Percentiles rank a stretch among this genome's conserved stretches.
Evolutionary conservation across 2,113 vertebrate species (phyloP).

Genomic region (Hucho hucho): DNA sequence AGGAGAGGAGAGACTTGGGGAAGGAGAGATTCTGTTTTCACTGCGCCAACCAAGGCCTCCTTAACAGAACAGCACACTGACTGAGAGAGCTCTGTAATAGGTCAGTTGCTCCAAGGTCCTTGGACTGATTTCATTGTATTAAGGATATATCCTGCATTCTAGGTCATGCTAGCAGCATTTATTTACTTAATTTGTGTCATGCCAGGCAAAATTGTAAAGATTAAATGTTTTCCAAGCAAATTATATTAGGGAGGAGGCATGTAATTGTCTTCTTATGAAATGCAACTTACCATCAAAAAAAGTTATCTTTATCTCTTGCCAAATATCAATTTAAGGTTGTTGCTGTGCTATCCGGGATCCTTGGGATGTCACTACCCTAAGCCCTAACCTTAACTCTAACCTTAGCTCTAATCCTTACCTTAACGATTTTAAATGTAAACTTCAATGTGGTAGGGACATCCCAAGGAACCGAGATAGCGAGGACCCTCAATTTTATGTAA

Average conservation of each 20-base stretch:
- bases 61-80: too few relatives aligned
- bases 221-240: not conserved
- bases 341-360: not conserved
- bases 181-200: not conserved
- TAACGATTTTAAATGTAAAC: not conserved
- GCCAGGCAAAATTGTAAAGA: not conserved
- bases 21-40: constrained; percentile 72
- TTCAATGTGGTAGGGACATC: not conserved
- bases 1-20: constrained; percentile 59
- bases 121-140: constrained; percentile 30
- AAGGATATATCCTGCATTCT: constrained; percentile 16
- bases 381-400: too few relatives aligned
- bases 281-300: not conserved
- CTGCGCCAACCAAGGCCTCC: constrained; percentile 19
- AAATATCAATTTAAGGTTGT: not conserved
- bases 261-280: not conserved
- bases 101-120: constrained; percentile 31
- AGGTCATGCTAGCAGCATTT: not conserved
- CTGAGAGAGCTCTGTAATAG: constrained; percentile 23
- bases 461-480: too few relatives aligned
- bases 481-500: not conserved
- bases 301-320: not conserved
- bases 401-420: not conserved
- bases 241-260: not conserved
- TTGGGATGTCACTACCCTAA: too few relatives aligned